phyloP scores from a whole-genome alignment of 2,888 invertebrate genomes.

The Osedax fenrisi region DNA sequence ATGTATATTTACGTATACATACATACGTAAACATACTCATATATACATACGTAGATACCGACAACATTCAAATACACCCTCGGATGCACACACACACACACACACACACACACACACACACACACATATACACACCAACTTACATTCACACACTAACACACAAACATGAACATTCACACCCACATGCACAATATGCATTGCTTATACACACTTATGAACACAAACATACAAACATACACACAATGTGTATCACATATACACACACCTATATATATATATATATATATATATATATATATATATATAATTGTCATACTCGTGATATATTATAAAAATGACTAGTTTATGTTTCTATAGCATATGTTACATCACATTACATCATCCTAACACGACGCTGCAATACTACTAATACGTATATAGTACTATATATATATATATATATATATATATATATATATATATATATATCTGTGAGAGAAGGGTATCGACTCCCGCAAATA shows the following conservation, averaged over 20 bases:
- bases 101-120: neutral
- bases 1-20: neutral
- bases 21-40: neutral
- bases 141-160: neutral
- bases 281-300: too few species aligned
- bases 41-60: neutral
- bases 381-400: too few species aligned
- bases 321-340: too few species aligned
- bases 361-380: too few species aligned
- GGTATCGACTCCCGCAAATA: too few species aligned
- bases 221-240: too few species aligned
- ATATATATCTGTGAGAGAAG: too few species aligned
- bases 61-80: neutral
- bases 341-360: too few species aligned
- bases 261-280: too few species aligned
- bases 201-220: too few species aligned
- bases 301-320: too few species aligned
- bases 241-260: too few species aligned
- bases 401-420: neutral
- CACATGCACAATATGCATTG: neutral
- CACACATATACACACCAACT: neutral
- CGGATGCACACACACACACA: neutral
- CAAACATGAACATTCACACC: neutral
- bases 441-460: neutral
- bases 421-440: neutral